Evolutionary conservation across 2,113 vertebrate genomes (phyloP), one percentile per base, ranked within the genome.

Genomic region (Cynoglossus semilaevis): DNA sequence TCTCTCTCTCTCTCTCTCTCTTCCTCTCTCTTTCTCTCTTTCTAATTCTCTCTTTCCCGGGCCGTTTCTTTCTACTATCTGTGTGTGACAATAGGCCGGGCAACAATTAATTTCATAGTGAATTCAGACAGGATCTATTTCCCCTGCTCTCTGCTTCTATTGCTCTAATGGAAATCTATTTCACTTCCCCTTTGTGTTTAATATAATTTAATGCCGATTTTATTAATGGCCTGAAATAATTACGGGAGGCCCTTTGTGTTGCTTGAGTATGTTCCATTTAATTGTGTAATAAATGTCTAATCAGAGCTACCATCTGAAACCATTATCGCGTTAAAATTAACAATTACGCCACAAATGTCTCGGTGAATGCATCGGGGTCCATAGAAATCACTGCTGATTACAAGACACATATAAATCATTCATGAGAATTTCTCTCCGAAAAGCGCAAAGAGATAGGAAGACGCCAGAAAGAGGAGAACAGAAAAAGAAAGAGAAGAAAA

Each of bases 181-280:
- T 98, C 94, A 95, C 95, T 96, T 94, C 94, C 93, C 97, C 95
- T 97, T 99, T 99, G 96, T 99, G 95, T 97, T 95, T 95, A 94
- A 98, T 97, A 98, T 99, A 98, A 99, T 98, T 99, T 98, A 99
- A 99, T 98, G 96, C 94, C 95, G 94, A 96, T 98, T 99, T 98
- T 99, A 99, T 99, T 99, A 99, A 98, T 98, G 97, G 97, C 95
- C 96, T 98, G 96, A 99, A 99, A 99, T 99, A 99, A 99, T 99
- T 99, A 99, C 90, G 94, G 96, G 94, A 95, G n/a, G 89, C 92
- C 97, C 94, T 97, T 99, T 99, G 97, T 99, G 94, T 97, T 97
- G 98, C 94, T 98, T 95, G 96, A 98, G 95, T 98, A 98, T 97
- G 97, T 99, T 99, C 97, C 96, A 96, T 99, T 99, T 99, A 99